Evolutionary conservation across 2,888 invertebrate genomes (phyloP).

Genomic region (Sarcophaga subvicina): DNA sequence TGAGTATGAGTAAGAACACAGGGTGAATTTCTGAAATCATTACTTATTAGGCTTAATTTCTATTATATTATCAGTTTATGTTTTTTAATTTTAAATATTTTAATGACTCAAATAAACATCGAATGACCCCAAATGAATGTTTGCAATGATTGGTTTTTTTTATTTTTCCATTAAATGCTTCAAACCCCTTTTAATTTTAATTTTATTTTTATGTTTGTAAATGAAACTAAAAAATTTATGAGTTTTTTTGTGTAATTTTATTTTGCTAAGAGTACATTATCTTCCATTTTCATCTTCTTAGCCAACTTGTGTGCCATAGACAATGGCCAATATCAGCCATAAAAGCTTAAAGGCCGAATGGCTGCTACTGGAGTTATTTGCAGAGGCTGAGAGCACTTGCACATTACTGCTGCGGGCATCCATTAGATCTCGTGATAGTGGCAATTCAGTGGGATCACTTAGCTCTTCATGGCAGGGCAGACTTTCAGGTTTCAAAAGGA

Average conservation of each 20-base stretch:
- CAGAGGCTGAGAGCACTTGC: conserved; percentile 70
- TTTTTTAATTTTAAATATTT: conserved; percentile 30
- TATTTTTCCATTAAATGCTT: conserved; percentile 14
- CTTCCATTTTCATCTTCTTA: conserved; percentile 50
- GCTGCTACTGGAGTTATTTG: conserved; percentile 32
- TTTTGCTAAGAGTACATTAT: neutral
- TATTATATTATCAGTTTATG: conserved; percentile 28
- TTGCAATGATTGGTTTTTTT: conserved; percentile 5
- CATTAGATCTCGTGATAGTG: conserved; percentile 84
- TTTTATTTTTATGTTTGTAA: conserved; percentile 14
- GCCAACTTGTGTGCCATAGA: conserved; percentile 65
- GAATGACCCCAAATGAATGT: conserved; percentile 39
- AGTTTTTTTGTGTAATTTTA: neutral
- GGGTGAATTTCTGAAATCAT: conserved; percentile 66
- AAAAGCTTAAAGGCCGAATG: conserved; percentile 44
- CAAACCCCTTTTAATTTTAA: conserved; percentile 5
- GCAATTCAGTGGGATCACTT: conserved; percentile 85
- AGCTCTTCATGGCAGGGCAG: conserved; percentile 85
- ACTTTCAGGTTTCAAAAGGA: conserved; percentile 84
- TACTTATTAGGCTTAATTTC: conserved; percentile 56
- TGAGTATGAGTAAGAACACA: conserved; percentile 65
- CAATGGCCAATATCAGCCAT: conserved; percentile 61
- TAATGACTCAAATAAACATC: conserved; percentile 35
- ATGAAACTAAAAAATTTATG: conserved; percentile 31
- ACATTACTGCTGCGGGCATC: conserved; percentile 78